phyloP scores from a whole-genome alignment of 1,140 invertebrate species.

The Zaprionus tsacasi region DNA sequence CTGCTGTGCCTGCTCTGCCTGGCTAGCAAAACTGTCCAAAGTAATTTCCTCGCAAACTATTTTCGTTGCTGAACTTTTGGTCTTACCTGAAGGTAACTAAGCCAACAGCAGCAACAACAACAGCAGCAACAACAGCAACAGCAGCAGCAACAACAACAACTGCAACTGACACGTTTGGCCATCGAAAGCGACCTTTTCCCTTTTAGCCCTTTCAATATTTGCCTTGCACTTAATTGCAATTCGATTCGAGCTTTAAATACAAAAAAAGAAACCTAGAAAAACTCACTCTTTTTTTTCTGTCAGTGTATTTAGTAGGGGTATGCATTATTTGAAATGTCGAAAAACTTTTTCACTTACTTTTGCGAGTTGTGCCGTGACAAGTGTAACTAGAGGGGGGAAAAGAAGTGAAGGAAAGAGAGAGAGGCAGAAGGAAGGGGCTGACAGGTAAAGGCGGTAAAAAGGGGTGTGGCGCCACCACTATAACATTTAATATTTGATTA shows the following conservation, averaged over 20 bases:
- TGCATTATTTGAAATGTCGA: slow-evolving; percentile 2
- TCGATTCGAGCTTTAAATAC: slow-evolving; percentile 56
- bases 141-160: background rate
- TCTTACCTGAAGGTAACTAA: slow-evolving; percentile 15
- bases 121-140: background rate
- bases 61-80: slow-evolving; percentile 64
- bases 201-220: slow-evolving; percentile 6
- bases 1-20: background rate
- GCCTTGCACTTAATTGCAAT: slow-evolving; percentile 59
- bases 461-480: background rate
- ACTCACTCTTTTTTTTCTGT: background rate
- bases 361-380: slow-evolving; percentile 22
- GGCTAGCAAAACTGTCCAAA: slow-evolving; percentile 23
- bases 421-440: no score
- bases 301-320: background rate
- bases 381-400: background rate
- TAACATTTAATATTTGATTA: slow-evolving; percentile 50
- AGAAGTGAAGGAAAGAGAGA: background rate
- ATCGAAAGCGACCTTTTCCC: background rate
- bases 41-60: slow-evolving; percentile 55
- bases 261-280: background rate
- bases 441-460: no score
- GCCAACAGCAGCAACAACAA: slow-evolving; percentile 14
- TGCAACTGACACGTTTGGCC: background rate
- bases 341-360: background rate